A percentile compares a stretch with the other conserved stretches of the same genome.
Evolutionary conservation across 2,113 vertebrate genomes (phyloP).

Genomic region (Willisornis vidua): DNA sequence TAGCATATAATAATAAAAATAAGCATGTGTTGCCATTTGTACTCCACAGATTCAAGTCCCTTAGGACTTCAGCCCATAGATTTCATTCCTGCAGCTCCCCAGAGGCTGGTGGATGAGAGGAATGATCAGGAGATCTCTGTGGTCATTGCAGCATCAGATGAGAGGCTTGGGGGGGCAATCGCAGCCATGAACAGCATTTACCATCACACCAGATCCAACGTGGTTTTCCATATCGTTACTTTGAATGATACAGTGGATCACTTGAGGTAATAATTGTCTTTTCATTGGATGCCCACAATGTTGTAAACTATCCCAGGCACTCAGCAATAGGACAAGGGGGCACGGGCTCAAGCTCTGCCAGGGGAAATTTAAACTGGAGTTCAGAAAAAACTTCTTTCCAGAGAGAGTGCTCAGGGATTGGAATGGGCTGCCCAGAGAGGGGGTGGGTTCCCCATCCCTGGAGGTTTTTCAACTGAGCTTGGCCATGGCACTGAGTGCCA

Average conservation of each 20-base stretch:
- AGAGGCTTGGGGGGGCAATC: slow-evolving; percentile 89
- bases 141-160: slow-evolving; percentile 88
- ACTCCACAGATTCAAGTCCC: slow-evolving; percentile 78
- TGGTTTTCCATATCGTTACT: slow-evolving; percentile 92
- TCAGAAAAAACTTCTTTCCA: too few species aligned
- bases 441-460: too few species aligned
- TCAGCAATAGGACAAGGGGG: too few species aligned
- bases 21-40: background rate
- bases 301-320: background rate
- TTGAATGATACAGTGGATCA: slow-evolving; percentile 89
- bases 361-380: too few species aligned
- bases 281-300: background rate
- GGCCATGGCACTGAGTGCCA: too few species aligned
- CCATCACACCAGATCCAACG: slow-evolving; percentile 85
- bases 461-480: too few species aligned
- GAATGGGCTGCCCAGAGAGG: too few species aligned
- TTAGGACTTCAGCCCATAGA: slow-evolving; percentile 85
- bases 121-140: slow-evolving; percentile 87
- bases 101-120: slow-evolving; percentile 26
- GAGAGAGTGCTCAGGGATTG: too few species aligned
- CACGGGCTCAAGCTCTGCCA: too few species aligned
- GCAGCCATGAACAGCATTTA: slow-evolving; percentile 93
- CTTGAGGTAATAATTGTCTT: slow-evolving; percentile 79
- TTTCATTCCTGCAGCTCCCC: slow-evolving; percentile 76
- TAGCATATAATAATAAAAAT: background rate